Base-by-base conservation (phyloP, 2,888 invertebrate genomes). In the Phytoseiulus persimilis region DNA sequence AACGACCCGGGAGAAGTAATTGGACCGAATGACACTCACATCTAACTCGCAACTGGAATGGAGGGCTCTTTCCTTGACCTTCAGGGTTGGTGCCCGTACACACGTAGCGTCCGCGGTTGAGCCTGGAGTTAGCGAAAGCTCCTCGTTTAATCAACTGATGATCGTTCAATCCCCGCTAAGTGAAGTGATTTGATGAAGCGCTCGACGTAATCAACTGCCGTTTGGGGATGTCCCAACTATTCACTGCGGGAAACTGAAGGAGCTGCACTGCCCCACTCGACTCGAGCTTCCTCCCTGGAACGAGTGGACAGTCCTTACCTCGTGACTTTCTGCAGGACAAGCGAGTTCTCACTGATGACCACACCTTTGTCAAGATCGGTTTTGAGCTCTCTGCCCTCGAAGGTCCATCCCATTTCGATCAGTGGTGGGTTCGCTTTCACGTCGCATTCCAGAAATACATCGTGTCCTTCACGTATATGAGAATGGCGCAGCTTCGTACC, bases 401-500 rank as follows among this genome's bases (percentile, higher is more conserved):
- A 91, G n/a, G 90, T 39, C 91, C 91, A 91, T 18, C 91, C 91
- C 11, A 91, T 90, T 83, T 91, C 91, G 0, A 90, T 90, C 0
- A 91, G 90, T 0, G 90, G 90, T 32, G 91, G 91, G n/a, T 91
- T 91, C 31, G 91, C 91, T 6, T 90, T 83, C 39, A 91, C 90
- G 31, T 90, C 90, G 31, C 91, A 91, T 39, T 91, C 91, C 39
- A 91, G 32, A 31, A 91, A 91, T 0, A 91, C 91, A 32, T 91
- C 91, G 0, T 90, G 90, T 2, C 91, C 91, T 46, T 91, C 91
- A 45, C 83, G 89, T 83, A 97, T 97, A 94, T 96, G 96, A 91
- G 95, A 95, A 90, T 96, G 95, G 92, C 95, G 95, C 91, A 97
- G 94, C 90, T 96, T 96, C 92, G 96, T 96, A 92, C 97, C 97